phyloP scores from a whole-genome alignment of 2,888 invertebrate species.

The Sesamia inferens region DNA sequence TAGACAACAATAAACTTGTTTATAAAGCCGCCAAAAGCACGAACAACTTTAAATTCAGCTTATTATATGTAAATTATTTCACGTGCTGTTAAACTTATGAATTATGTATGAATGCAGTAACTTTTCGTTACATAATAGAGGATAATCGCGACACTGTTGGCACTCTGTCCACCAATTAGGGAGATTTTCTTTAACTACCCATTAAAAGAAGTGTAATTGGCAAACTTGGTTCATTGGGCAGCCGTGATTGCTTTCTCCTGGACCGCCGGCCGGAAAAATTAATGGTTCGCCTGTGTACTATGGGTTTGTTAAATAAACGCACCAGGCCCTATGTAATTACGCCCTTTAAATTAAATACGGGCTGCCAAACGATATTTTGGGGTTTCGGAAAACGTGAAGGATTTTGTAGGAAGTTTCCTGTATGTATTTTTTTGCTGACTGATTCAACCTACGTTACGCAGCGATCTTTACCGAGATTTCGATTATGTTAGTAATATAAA shows the following conservation, averaged over 20 bases:
- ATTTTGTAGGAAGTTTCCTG: conserved; percentile 32
- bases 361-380: conserved; percentile 63
- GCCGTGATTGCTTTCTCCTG: conserved; percentile 81
- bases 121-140: conserved; percentile 64
- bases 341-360: conserved; percentile 69
- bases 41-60: conserved; percentile 51
- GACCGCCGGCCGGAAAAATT: conserved; percentile 78
- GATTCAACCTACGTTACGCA: not conserved
- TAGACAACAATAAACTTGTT: conserved; percentile 44
- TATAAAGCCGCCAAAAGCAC: conserved; percentile 35
- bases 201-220: conserved; percentile 85
- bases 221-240: conserved; percentile 84
- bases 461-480: not conserved
- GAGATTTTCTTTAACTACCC: conserved; percentile 81
- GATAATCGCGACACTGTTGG: conserved; percentile 70
- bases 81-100: conserved; percentile 65
- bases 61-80: conserved; percentile 59
- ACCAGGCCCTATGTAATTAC: conserved; percentile 64
- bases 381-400: conserved; percentile 47
- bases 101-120: conserved; percentile 73
- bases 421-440: conserved; percentile 21
- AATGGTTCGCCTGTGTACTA: conserved; percentile 76
- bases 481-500: conserved; percentile 1
- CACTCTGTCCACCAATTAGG: conserved; percentile 78
- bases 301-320: conserved; percentile 71